Conservation (phyloP, 2,888 invertebrate genomes). For the Tryphoninae sp. region DNA sequence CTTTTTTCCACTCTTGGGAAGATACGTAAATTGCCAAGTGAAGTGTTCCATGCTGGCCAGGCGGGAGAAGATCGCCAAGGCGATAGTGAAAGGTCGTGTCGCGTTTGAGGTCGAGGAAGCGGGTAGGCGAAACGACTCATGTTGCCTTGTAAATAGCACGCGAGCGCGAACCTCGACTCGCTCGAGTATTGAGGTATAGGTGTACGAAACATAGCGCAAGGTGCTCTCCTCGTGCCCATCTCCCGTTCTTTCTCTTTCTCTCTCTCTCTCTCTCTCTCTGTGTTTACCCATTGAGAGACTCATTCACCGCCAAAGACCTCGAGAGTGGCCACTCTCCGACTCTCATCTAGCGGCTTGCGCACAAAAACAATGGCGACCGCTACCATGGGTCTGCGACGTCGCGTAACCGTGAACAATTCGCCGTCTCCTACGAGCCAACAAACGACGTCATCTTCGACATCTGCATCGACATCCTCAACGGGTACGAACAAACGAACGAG, state of each 20-base stretch:
- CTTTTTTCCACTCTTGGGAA: background rate
- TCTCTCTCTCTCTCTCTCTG: too few species aligned
- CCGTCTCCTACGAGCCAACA: conserved; percentile 73
- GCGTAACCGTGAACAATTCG: conserved; percentile 78
- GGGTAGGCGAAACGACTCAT: conserved; percentile 29
- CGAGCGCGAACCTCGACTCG: conserved; percentile 8
- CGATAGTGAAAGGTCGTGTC: conserved; percentile 45
- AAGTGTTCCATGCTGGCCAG: conserved; percentile 25
- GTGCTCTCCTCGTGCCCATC: background rate
- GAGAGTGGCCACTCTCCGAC: conserved; percentile 16
- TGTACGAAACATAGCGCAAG: conserved; percentile 3
- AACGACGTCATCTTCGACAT: conserved; percentile 69
- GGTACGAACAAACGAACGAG: conserved; percentile 77
- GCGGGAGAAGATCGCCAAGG: conserved; percentile 9
- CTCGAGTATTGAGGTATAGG: conserved; percentile 39
- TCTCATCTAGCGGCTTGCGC: conserved; percentile 22
- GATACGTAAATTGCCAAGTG: conserved; percentile 3
- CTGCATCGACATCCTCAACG: conserved; percentile 59
- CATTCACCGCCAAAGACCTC: conserved; percentile 35
- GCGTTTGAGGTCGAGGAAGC: conserved; percentile 13
- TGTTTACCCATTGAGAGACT: conserved; percentile 15
- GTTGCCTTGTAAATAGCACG: conserved; percentile 25
- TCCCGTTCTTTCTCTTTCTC: background rate
- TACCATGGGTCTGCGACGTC: conserved; percentile 80
- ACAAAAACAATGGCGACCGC: conserved; percentile 77